Evolutionary conservation across 2,113 vertebrate genomes (phyloP).

Genomic region (Lutjanus erythropterus): DNA sequence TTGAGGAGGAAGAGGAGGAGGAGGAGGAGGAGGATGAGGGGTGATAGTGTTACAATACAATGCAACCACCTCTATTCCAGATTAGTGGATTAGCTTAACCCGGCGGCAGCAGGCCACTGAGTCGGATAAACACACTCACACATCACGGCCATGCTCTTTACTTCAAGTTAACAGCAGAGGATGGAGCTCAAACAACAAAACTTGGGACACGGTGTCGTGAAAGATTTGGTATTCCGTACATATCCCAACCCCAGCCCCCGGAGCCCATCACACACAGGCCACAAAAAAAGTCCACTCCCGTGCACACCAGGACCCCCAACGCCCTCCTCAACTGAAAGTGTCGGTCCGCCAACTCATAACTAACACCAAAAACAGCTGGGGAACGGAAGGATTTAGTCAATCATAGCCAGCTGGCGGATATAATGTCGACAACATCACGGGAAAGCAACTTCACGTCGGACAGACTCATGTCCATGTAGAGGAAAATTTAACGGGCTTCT

Average conservation of each 20-base stretch:
- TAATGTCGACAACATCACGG: conserved; percentile 62
- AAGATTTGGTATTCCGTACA: conserved; percentile 65
- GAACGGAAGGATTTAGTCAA: neutral
- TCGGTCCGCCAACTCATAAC: neutral
- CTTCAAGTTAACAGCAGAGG: conserved; percentile 11
- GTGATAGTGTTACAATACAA: conserved; percentile 67
- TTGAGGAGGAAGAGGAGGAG: conserved; percentile 43
- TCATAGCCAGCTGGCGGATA: conserved; percentile 26
- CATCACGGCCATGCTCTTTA: conserved; percentile 38
- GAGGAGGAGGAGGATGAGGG: conserved; percentile 39
- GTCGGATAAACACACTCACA: conserved; percentile 61
- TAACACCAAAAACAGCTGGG: neutral
- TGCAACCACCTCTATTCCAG: conserved; percentile 63
- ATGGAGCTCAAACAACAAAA: conserved; percentile 55
- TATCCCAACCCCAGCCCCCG: conserved; percentile 53
- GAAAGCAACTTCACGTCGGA: conserved; percentile 71
- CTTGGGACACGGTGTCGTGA: conserved; percentile 42
- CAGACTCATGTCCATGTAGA: conserved; percentile 52
- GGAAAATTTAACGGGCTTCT: conserved; percentile 39
- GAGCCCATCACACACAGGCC: conserved; percentile 74
- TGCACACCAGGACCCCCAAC: conserved; percentile 31
- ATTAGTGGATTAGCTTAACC: conserved; percentile 75
- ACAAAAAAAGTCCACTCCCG: conserved; percentile 56
- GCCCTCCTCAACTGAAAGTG: neutral
- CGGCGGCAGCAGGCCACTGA: conserved; percentile 64